phyloP scores from a whole-genome alignment of 1,140 invertebrate species.

The Gryllus bimaculatus region DNA sequence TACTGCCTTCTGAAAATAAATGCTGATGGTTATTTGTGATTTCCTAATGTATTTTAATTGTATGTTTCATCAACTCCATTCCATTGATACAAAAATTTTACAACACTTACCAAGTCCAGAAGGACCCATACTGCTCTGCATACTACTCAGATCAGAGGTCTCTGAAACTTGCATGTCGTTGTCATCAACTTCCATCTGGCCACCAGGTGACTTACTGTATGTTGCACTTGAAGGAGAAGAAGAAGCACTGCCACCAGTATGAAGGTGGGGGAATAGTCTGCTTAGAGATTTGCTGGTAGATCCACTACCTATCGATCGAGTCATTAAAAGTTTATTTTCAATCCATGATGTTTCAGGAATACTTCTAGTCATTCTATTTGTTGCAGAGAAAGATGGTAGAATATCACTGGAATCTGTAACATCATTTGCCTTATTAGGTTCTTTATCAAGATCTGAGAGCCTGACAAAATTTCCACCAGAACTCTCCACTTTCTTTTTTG shows the following conservation, averaged over 20 bases:
- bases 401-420: neutral
- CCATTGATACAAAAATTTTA: neutral
- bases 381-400: conserved; percentile 13
- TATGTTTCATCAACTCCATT: neutral
- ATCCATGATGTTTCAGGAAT: conserved; percentile 56
- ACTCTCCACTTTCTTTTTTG: neutral
- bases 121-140: conserved; percentile 44
- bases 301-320: conserved; percentile 41
- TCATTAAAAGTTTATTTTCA: conserved; percentile 49
- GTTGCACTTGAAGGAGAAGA: neutral
- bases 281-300: conserved; percentile 28
- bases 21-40: neutral
- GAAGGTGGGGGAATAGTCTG: conserved; percentile 38
- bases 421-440: conserved; percentile 1
- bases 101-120: conserved; percentile 36
- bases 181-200: conserved; percentile 19
- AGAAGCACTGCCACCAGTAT: conserved; percentile 24
- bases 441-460: conserved; percentile 44
- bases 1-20: conserved; percentile 34
- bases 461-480: conserved; percentile 37
- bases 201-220: conserved; percentile 16
- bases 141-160: conserved; percentile 42
- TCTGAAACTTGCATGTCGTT: conserved; percentile 22
- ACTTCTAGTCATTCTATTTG: conserved; percentile 37
- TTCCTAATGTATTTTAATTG: neutral